These are phyloP conservation scores for Regulus satrapa DNA, from an alignment of 2,113 vertebrate species.

Conservation along the genomic window DNA sequence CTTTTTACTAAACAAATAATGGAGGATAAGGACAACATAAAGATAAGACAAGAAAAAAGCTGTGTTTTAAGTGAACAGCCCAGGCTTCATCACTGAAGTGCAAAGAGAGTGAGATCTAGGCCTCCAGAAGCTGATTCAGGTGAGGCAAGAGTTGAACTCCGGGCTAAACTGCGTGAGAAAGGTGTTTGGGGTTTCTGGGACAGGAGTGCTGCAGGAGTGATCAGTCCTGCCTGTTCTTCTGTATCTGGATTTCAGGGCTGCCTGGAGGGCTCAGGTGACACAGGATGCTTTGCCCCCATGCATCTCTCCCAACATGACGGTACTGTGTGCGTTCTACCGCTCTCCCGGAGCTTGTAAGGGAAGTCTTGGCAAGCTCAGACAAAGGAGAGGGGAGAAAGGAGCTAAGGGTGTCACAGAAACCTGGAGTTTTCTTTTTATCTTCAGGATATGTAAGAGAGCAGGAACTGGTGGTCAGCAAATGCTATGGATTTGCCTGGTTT, in stretches of 20 bases:
- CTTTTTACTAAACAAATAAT: rapidly evolving
- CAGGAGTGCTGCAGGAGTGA: rapidly evolving
- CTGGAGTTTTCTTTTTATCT: neutral
- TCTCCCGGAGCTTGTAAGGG: neutral
- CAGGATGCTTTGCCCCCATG: neutral
- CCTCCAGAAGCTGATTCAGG: too few species aligned
- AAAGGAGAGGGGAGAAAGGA: neutral
- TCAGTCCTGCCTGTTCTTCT: too few species aligned
- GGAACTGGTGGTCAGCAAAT: neutral
- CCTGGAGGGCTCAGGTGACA: rapidly evolving
- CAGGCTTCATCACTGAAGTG: neutral
- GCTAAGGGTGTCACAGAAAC: rapidly evolving
- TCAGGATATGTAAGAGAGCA: neutral
- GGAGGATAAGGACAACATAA: too few species aligned
- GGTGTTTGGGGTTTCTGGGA: neutral
- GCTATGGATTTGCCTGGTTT: neutral
- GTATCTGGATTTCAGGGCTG: rapidly evolving
- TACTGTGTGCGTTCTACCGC: rapidly evolving
- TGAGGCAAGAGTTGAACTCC: neutral
- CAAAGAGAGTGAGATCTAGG: rapidly evolving
- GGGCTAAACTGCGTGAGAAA: rapidly evolving
- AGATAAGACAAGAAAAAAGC: too few species aligned
- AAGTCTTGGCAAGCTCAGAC: neutral
- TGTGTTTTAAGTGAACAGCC: neutral
- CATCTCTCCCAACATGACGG: rapidly evolving